phyloP scores from a whole-genome alignment of 2,113 vertebrate species.

The Choloepus hoffmanni region DNA sequence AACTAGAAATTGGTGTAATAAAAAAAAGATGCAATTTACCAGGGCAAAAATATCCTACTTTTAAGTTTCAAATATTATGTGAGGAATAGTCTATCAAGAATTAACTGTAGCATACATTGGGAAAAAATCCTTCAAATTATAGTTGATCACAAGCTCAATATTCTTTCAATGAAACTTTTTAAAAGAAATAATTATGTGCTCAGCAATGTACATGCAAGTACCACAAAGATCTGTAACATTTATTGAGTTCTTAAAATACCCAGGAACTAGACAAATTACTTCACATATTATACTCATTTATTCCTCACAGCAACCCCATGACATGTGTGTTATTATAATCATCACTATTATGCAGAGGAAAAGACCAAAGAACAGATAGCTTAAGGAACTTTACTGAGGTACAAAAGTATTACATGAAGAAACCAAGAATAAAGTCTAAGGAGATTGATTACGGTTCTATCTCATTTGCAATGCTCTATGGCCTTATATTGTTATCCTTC shows the following conservation, averaged over 20 bases:
- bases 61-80: not conserved
- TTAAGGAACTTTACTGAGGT: not conserved
- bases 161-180: not conserved
- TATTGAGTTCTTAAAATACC: constrained; percentile 9
- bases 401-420: not conserved
- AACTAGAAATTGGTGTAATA: not conserved
- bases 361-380: not conserved
- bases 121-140: not conserved
- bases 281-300: not conserved
- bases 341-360: not conserved
- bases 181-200: not conserved
- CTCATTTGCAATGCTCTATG: not conserved
- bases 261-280: not conserved
- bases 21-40: not conserved
- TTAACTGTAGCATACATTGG: not conserved
- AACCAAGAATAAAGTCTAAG: not conserved
- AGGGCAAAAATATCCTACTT: not conserved
- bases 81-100: not conserved
- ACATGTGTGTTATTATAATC: not conserved
- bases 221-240: not conserved
- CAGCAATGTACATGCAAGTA: not conserved
- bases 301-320: not conserved
- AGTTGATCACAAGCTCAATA: not conserved
- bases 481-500: not conserved
- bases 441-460: not conserved